Base-by-base conservation (phyloP, 2,797 vertebrate species). In the Psittacula derbiana region DNA sequence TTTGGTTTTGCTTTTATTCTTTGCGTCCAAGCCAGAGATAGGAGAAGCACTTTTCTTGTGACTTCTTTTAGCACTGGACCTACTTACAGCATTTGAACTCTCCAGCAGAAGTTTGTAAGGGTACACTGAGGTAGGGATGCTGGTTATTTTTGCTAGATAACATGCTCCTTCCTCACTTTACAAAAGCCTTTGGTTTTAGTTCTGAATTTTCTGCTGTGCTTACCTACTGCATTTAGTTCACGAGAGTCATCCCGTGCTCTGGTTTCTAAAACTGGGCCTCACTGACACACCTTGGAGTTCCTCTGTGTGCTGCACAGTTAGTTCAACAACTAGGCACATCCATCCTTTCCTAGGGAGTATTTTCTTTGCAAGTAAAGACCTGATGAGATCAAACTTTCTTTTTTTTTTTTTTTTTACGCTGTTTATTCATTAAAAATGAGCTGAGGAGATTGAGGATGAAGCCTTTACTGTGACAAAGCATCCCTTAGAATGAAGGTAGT, bases 191-290 rank as follows among this genome's bases (percentile, higher is more conserved):
- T 61, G 25, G 33, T 24, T 78, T 71, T 86, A 31, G 57, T 61
- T 94, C 30, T 91, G 86, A 73, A 10, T 93, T 47, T 95, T 78
- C 25, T 66, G 28, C 83, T 78, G 15, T 60, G 38, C 18, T 92
- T 73, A 69, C 25, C 36, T 92, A 3, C 40, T 88, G 23, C 25
- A 44, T 87, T 91, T 82, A 87, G 62, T 76, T 96, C 75, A 81
- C 30, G 38, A 52, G 53, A 69, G 40, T 2, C 1, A 55, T 41
- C 41, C 47, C 1, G 0, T 88, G 85, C 49, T 86, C 71, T 82
- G 8, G 1, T 92, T 96, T 96, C 60, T 95, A 80, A 95, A 96
- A 71, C 0, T 61, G 67, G 92, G 38, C 91, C 80, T 75, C 44
- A 13, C 75, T 88, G 78, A 31, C 62, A 65, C 65, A 23, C 73